A percentile compares a stretch with the other conserved stretches of the same genome.
These are phyloP conservation scores for Gopherus flavomarginatus DNA, from an alignment of 2,113 vertebrate species.

Conservation along the genomic window DNA sequence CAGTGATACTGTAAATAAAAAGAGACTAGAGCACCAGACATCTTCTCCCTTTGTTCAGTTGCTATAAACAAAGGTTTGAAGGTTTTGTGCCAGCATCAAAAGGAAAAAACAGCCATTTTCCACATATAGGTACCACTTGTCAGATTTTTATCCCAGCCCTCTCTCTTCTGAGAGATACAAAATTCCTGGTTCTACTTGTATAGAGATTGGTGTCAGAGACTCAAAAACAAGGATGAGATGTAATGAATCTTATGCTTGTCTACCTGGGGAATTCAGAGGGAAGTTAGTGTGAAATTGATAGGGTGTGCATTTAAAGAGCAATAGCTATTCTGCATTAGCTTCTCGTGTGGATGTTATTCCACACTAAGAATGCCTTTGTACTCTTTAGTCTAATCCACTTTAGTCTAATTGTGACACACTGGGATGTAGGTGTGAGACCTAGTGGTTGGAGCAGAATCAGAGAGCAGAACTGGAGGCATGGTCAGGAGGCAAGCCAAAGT, in stretches of 20 bases:
- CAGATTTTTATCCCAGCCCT: conserved; percentile 5
- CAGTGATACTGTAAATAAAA: neutral
- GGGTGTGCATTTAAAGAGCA: neutral
- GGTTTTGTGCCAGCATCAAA: neutral
- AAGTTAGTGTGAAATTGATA: neutral
- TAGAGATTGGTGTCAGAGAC: neutral
- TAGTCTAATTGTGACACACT: neutral
- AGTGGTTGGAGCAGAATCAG: neutral
- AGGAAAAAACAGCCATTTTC: neutral
- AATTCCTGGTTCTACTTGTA: neutral
- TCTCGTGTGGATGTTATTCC: neutral
- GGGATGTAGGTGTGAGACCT: neutral
- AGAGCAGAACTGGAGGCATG: neutral
- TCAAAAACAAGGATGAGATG: neutral
- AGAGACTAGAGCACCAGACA: neutral
- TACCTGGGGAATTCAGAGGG: neutral
- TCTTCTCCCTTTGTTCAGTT: neutral
- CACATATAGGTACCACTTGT: neutral
- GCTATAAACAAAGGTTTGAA: neutral
- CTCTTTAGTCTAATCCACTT: neutral
- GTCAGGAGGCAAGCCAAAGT: neutral
- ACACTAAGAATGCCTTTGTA: neutral
- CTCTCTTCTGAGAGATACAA: conserved; percentile 21
- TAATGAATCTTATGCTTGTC: neutral
- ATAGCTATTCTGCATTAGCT: neutral